Conservation (phyloP, 1,140 invertebrate genomes). For the Penaeus indicus region DNA sequence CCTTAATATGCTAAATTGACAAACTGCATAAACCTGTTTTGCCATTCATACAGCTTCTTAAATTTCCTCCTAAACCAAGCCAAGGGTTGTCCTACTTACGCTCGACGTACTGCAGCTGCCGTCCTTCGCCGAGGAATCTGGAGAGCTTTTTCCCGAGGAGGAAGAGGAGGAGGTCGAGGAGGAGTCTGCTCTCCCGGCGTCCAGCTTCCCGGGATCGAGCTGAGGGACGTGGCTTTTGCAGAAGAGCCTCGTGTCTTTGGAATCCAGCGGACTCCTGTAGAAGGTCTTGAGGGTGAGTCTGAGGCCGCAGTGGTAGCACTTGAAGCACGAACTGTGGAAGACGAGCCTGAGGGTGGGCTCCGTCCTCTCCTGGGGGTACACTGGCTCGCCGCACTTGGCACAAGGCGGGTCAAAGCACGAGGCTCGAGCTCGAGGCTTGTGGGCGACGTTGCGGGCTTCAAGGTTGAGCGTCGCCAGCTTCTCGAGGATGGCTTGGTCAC, state of each 20-base stretch:
- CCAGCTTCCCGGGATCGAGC: slow-evolving; percentile 58
- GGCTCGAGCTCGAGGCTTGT: slow-evolving; percentile 22
- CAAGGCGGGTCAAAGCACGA: slow-evolving; percentile 68
- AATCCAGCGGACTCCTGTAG: slow-evolving; percentile 66
- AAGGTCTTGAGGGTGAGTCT: slow-evolving; percentile 70
- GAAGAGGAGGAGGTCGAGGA: neutral
- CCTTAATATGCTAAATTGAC: too few relatives aligned
- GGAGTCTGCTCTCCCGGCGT: neutral
- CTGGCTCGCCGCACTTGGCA: slow-evolving; percentile 68
- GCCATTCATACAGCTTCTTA: too few relatives aligned
- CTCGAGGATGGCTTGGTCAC: slow-evolving; percentile 66
- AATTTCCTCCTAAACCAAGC: too few relatives aligned
- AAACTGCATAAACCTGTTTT: too few relatives aligned
- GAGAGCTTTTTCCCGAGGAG: slow-evolving; percentile 30
- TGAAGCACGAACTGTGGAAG: slow-evolving; percentile 69
- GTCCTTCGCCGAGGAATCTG: neutral
- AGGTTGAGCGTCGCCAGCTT: slow-evolving; percentile 61
- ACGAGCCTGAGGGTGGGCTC: slow-evolving; percentile 67
- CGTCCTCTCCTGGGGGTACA: slow-evolving; percentile 68
- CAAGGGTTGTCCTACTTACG: slow-evolving; percentile 10
- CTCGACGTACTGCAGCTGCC: neutral
- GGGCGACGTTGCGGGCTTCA: slow-evolving; percentile 32
- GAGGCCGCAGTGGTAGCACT: slow-evolving; percentile 69
- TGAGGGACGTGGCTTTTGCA: slow-evolving; percentile 64
- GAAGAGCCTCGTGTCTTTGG: slow-evolving; percentile 62